Base-by-base conservation (phyloP, 1,140 invertebrate genomes). In the Scaptodrosophila lebanonensis region DNA sequence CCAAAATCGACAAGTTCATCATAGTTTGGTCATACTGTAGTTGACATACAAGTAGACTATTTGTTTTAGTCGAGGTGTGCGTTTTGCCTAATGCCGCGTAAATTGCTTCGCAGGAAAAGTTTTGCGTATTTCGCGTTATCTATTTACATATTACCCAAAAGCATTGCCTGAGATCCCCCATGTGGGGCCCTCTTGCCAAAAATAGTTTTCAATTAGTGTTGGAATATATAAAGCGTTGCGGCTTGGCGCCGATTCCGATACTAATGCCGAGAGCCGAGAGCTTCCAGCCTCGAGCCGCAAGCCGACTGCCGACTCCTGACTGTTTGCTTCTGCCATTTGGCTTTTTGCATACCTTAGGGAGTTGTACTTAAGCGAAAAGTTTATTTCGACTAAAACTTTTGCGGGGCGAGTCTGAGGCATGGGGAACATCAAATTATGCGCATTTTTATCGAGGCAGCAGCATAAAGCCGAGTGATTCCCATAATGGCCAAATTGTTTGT, bases 171-270 rank as follows among this genome's bases (percentile, higher is more conserved):
- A 27, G 30, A 12, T 9, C 18, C 27, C 18, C 42, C 30, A 22
- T 35, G 36, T 48, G 48, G 35, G 53, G 54, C 51, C 39, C 20
- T 22, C 15, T 44, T 61, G 67, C 73, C 75, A 79, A 77, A 77
- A 79, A 77, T 77, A 77, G 73, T 77, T 77, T 77, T 77, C 73
- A 77, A 77, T 77, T 77, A 77, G 73, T 77, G 60, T 68, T 29
- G 42, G 20, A 43, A 39, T 62, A 44, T 53, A 53, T 53, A 44
- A 43, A 44, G 50, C 50, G 50, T 17, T 25, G 44, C 45, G 59
- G 59, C 59, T 52, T n/a, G n/a, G n/a, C n/a, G n/a, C n/a, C n/a
- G n/a, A n/a, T n/a, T n/a, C n/a, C n/a, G n/a, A n/a, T n/a, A n/a
- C n/a, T n/a, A n/a, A n/a, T n/a, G n/a, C n/a, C n/a, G n/a, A n/a